Conservation (phyloP, 2,797 vertebrate species). For the Tympanoctomys barrerae region DNA sequence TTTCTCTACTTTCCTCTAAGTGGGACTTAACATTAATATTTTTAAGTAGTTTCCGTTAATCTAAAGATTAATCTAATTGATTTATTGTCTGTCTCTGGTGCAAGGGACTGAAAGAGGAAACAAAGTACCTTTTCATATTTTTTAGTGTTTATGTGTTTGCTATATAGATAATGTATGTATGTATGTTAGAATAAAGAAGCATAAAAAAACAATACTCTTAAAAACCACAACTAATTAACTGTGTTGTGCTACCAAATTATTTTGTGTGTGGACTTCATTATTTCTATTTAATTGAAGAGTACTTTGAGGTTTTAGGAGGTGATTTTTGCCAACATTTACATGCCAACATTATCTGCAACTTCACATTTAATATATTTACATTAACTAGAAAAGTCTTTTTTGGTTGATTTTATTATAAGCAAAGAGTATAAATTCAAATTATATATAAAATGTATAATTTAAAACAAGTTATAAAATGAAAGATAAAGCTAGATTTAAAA, state of each 20-base stretch:
- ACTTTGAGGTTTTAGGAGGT: constrained; percentile 45
- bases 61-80: background rate
- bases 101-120: background rate
- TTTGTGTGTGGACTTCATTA: background rate
- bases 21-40: background rate
- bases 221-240: background rate
- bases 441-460: background rate
- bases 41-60: constrained; percentile 13
- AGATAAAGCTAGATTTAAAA: constrained; percentile 40
- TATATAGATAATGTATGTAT: background rate
- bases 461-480: constrained; percentile 54
- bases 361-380: constrained; percentile 20
- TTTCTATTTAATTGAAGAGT: constrained; percentile 40
- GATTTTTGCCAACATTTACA: background rate
- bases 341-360: background rate
- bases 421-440: constrained; percentile 6
- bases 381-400: constrained; percentile 49
- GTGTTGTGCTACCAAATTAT: background rate
- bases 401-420: constrained; percentile 23
- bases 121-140: background rate
- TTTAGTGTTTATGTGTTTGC: background rate
- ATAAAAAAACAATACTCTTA: background rate
- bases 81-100: background rate
- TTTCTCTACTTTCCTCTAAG: background rate
- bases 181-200: constrained; percentile 2